Base-by-base conservation (phyloP, 1,140 invertebrate species). In the Berghia stephanieae region DNA sequence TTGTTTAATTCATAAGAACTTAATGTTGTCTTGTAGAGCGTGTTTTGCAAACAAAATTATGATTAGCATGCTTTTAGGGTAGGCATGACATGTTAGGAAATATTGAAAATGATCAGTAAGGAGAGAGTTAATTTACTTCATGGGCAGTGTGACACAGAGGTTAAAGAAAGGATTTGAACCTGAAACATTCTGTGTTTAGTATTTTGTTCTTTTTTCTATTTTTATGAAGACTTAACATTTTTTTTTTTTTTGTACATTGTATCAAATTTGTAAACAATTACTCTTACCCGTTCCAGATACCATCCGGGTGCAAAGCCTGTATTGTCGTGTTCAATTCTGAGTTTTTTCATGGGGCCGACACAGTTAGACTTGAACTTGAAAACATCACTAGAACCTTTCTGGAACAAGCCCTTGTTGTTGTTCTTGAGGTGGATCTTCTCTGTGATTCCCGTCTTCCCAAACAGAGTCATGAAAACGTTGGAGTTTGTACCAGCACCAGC, bases 281-380 rank as follows among this genome's bases (percentile, higher is more conserved):
- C n/a, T 77, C 85, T 80, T 73, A 89, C 87, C 81, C 87, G 85
- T 68, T 89, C 89, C n/a, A 90, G 68, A 78, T 82, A 90, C 89
- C 89, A 90, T 16, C 88, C 89, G n/a, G 89, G 78, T 2, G 76
- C 84, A 21, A 86, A 68, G 31, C 89, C 89, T n/a, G 84, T 87
- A 69, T 90, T 89, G 79, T 90, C 89, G 80, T 90, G 89, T 66
- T 89, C 87, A 31, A 90, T 84, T 57, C 84, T 78, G 1, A 90
- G 78, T 81, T 90, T 90, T 8, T 75, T 86, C 81, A 90, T 83
- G 16, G 86, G 85, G 38, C 89, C 89, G 44, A 90, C 87, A 84
- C 88, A 89, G 44, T 84, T 86, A 16, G 85, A 77, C 52, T 85
- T 83, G 13, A 90, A 63, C 49, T 79, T 83, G 69, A 90, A 90